A percentile compares a stretch with the other conserved stretches of the same genome.
These are phyloP conservation scores for Lysandra coridon DNA, from an alignment of 2,888 invertebrate genomes.

Conservation along the genomic window DNA sequence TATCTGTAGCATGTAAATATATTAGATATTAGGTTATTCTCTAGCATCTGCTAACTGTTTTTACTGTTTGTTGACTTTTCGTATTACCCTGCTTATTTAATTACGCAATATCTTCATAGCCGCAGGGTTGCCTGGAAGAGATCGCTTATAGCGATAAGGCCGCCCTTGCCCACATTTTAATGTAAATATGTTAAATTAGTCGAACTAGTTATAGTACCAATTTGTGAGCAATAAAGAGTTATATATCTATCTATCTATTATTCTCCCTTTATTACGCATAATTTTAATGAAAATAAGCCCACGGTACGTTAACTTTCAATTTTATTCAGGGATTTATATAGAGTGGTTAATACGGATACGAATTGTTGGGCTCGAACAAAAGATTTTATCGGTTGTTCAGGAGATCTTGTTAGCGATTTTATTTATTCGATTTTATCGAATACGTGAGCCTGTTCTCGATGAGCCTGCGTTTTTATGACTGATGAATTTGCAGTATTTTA, in stretches of 20 bases:
- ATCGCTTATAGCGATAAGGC: too few relatives aligned
- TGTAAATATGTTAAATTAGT: too few relatives aligned
- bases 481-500: slow-evolving; percentile 9
- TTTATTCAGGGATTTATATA: slow-evolving; percentile 25
- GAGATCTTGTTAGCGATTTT: slow-evolving; percentile 24
- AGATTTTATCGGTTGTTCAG: slow-evolving; percentile 17
- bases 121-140: too few relatives aligned
- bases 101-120: too few relatives aligned
- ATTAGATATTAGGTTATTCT: too few relatives aligned
- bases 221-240: too few relatives aligned
- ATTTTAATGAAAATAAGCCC: slow-evolving; percentile 23
- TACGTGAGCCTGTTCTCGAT: neutral
- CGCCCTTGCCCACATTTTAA: too few relatives aligned
- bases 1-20: too few relatives aligned
- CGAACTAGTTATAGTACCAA: too few relatives aligned
- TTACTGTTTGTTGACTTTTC: too few relatives aligned
- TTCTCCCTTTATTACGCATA: neutral
- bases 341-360: slow-evolving; percentile 9
- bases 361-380: slow-evolving; percentile 4
- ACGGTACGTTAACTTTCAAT: slow-evolving; percentile 22
- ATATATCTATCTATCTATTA: neutral
- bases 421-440: slow-evolving; percentile 17
- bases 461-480: slow-evolving; percentile 3
- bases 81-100: too few relatives aligned
- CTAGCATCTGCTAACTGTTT: too few relatives aligned